A percentile compares a stretch with the other conserved stretches of the same genome.
These are phyloP conservation scores for Hyperoodon ampullatus DNA, from an alignment of 2,113 vertebrate genomes.

Conservation along the genomic window DNA sequence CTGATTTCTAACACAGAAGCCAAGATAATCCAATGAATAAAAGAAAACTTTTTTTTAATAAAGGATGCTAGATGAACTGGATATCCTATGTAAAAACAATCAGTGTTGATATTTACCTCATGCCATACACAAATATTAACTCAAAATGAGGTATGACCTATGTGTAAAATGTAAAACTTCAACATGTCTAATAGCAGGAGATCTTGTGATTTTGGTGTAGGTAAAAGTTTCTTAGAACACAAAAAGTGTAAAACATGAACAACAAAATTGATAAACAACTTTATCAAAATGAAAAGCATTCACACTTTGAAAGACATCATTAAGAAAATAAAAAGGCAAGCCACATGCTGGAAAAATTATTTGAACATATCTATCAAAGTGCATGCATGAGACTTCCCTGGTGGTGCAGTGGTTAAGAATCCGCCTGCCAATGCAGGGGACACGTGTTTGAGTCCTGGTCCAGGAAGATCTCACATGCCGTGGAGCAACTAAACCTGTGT, in stretches of 20 bases:
- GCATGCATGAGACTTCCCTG: background rate
- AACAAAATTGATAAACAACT: background rate
- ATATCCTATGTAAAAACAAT: background rate
- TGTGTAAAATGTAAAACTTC: background rate
- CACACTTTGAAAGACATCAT: background rate
- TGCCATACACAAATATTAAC: background rate
- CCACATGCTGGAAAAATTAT: too few species aligned
- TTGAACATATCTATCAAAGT: too few species aligned
- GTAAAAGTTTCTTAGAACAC: background rate
- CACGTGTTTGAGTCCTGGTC: too few species aligned
- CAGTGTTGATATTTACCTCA: background rate
- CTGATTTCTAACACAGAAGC: background rate
- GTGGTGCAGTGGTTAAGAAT: too few species aligned
- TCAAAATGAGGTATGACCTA: background rate
- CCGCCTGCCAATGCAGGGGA: too few species aligned
- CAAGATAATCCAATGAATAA: background rate
- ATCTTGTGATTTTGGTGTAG: background rate
- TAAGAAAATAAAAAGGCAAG: background rate
- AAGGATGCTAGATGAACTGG: background rate
- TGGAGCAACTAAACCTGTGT: too few species aligned
- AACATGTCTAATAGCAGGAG: background rate
- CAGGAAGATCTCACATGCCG: too few species aligned
- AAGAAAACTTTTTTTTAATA: background rate
- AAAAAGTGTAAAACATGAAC: background rate
- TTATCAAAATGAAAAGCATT: background rate